Base-by-base conservation (phyloP, 2,888 invertebrate genomes). In the Geophilus truncorum region DNA sequence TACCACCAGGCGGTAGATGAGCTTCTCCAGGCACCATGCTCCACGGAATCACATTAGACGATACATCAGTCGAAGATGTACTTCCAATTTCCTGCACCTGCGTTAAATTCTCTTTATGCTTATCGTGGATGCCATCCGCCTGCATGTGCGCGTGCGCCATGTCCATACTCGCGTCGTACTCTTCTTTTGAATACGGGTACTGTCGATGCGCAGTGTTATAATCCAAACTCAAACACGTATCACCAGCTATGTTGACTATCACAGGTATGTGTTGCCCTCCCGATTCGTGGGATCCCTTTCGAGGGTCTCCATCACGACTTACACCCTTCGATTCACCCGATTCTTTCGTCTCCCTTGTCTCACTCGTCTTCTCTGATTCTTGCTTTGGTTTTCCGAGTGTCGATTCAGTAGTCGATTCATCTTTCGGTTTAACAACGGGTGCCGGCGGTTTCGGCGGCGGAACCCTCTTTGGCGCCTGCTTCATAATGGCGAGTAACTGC, bases 41-140 rank as follows among this genome's bases (percentile, higher is more conserved):
- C 76, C 30, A 34, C 9, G 30, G 28, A 23, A 62, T 23, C 57
- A 62, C 21, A 62, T 62, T 62, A 10, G 57, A 23, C 10, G 57
- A 21, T 6, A 57, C 51, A 10, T 79, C 79, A 3, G 51, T 25
- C 23, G 57, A 57, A 15, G 79, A 57, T n/a, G 70, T 80, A 21
- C 80, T 80, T 18, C 80, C 80, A 62, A 80, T 40, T 80, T 80
- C 80, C 28, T 80, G 80, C 4, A 80, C 80, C 34, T 80, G 80
- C n/a, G 80, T 80, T 21, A 62, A 62, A 6, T 62, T 62, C 10
- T 21, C 57, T 18, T 62, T 23, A 4, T 76, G 25, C 28, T 32
- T 76, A 15, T 76, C n/a, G 57, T 62, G 57, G 6, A 62, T 62
- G 3, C 10, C 5, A 4, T 23, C 23, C 2, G n/a, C 15, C 57